phyloP scores from a whole-genome alignment of 2,888 invertebrate species.

The Laspeyria flexula region DNA sequence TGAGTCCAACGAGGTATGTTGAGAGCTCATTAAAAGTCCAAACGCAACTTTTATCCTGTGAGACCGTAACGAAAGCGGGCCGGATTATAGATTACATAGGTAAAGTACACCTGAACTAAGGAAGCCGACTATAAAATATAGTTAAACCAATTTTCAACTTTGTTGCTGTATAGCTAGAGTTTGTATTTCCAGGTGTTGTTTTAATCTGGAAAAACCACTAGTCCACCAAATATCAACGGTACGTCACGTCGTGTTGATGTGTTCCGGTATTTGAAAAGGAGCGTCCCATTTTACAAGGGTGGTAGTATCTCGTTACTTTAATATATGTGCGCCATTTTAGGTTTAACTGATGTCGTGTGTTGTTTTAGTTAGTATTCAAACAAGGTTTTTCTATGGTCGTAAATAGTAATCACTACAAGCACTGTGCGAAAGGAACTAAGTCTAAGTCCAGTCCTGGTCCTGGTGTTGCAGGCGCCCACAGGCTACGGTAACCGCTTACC shows the following conservation, averaged over 20 bases:
- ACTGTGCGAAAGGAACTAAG: too few relatives aligned
- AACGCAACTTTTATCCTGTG: slow-evolving; percentile 32
- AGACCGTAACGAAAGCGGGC: slow-evolving; percentile 12
- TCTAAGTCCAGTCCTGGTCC: too few relatives aligned
- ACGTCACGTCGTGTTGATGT: slow-evolving; percentile 32
- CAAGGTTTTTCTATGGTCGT: too few relatives aligned
- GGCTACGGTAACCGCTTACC: too few relatives aligned
- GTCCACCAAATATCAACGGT: slow-evolving; percentile 24
- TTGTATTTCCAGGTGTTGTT: neutral
- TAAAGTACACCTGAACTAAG: slow-evolving; percentile 21
- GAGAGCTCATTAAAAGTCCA: slow-evolving; percentile 41
- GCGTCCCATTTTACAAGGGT: slow-evolving; percentile 17
- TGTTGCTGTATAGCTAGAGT: neutral
- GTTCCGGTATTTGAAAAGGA: slow-evolving; percentile 33
- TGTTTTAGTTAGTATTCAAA: too few relatives aligned
- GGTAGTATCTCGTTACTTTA: slow-evolving; percentile 13
- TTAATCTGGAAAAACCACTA: slow-evolving; percentile 18
- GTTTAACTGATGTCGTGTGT: slow-evolving; percentile 1
- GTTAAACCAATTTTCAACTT: slow-evolving; percentile 2
- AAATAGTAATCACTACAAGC: too few relatives aligned
- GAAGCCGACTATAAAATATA: neutral
- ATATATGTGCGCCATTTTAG: slow-evolving; percentile 8
- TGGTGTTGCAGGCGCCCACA: too few relatives aligned
- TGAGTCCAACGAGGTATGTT: slow-evolving; percentile 19
- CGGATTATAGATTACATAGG: slow-evolving; percentile 31